Percentiles rank a stretch among this genome's conserved stretches.
phyloP scores from a whole-genome alignment of 2,888 invertebrate genomes.

The Plagodis dolabraria region DNA sequence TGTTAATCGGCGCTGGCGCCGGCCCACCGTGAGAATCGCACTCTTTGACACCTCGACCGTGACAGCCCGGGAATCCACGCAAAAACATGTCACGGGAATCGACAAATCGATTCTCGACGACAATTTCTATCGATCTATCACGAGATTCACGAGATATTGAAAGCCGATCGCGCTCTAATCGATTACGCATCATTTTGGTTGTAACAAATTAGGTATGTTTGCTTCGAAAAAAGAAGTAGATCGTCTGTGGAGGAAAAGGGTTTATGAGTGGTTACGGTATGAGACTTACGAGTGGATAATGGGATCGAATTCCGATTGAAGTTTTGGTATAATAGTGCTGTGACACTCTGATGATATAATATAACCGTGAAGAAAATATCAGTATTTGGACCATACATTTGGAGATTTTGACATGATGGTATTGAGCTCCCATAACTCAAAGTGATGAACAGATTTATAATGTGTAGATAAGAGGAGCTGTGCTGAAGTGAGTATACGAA shows the following conservation, averaged over 20 bases:
- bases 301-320: conserved; percentile 14
- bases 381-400: no score
- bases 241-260: conserved; percentile 4
- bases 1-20: conserved; percentile 50
- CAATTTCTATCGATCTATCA: conserved; percentile 57
- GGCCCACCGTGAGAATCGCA: conserved; percentile 61
- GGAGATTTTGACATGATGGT: no score
- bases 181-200: conserved; percentile 35
- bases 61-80: conserved; percentile 55
- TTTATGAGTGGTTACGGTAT: not conserved
- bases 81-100: conserved; percentile 72
- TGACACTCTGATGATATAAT: not conserved
- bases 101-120: conserved; percentile 72
- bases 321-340: conserved; percentile 5
- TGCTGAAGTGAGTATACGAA: no score
- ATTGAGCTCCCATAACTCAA: no score
- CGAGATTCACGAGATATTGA: conserved; percentile 20
- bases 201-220: conserved; percentile 41
- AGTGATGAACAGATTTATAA: no score
- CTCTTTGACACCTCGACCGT: conserved; percentile 63
- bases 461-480: no score
- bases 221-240: conserved; percentile 30
- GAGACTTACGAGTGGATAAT: conserved; percentile 23
- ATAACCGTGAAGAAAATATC: no score
- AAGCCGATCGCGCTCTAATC: conserved; percentile 38